Evolutionary conservation across 2,888 invertebrate genomes (phyloP), one percentile per base, ranked within the genome.

Genomic region (Harpagoxenus sublaevis): DNA sequence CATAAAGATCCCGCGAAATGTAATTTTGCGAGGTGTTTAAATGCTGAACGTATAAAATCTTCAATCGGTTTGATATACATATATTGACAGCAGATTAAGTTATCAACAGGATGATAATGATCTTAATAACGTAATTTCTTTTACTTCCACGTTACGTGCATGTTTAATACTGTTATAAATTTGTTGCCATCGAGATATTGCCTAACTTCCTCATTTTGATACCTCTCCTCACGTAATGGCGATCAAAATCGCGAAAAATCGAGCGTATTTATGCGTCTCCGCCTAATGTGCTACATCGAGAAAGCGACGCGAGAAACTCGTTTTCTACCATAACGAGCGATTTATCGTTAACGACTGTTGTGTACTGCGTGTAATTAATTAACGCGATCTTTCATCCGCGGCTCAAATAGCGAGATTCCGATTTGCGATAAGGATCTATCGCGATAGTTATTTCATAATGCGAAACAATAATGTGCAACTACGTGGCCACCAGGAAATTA

Each of bases 291-390:
- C 12, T 66, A n/a, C 28, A 12, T 31, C 18, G 35, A 70, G 70
- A 79, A 79, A 79, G 57, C 35, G 23, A 68, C 70, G 57, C 8
- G 57, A 31, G 42, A 79, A 70, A 57, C 55, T 70, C 8, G 53
- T 79, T 60, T 65, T 60, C 71, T 35, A 35, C 0, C 15, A 70
- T 39, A 39, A 70, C 23, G 35, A 60, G 15, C 45, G 8, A 28
- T 68, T 70, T 48, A 68, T 45, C 23, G 23, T 15, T 48, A 70
- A 60, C 70, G 23, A 60, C 35, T 60, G 48, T 48, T 12, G 15
- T 31, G 12, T 15, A 23, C 15, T 18, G 39, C 12, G 45, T 23
- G 10, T 18, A 57, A 51, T 79, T 68, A 68, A 79, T 68, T 79
- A 79, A 79, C 18, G 23, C 35, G 57, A 15, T 23, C 23, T 55